Evolutionary conservation across 2,113 vertebrate genomes (phyloP), one percentile per base, ranked within the genome.

Genomic region (Camelus bactrianus): DNA sequence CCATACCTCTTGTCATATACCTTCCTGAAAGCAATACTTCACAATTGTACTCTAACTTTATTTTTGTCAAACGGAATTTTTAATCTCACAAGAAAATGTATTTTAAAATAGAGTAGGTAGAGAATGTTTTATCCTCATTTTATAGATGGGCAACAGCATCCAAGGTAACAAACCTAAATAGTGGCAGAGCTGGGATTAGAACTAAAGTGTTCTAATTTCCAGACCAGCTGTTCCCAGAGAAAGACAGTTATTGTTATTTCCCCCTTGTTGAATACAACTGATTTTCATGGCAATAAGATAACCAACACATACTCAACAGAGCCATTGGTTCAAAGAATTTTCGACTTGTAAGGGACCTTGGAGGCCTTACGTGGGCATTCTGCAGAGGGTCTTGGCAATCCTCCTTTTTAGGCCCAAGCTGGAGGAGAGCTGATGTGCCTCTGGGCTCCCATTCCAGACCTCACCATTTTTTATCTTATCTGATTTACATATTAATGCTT

Each of bases 401-500:
- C n/a, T 64, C 62, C 79, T 56, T 30, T 83, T 30, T 3, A 46
- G 62, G 11, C 52, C 62, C 52, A 76, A 73, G 9, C 28, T 80
- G 73, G 32, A 75, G 64, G 2, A 22, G 26, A 86, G 58, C 20
- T 79, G 38, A 60, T 26, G 22, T 24, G 38, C 76, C 90, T 94
- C 80, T 11, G 22, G 76, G 17, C 76, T 91, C 82, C 58, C 86
- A 58, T 50, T 56, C 50, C 64, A 83, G 60, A 30, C 24, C 6
- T 60, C 76, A 17, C 16, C 14, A 4, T 9, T 30, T 35, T 32
- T 54, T 93, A 56, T 16, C 67, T 52, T 70, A 15, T 46, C 62
- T 96, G 85, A 83, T 97, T 96, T 96, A 95, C 97, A 96, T 93
- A 89, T 79, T 97, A 95, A 97, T 93, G 77, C 54, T 91, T 82